phyloP scores from a whole-genome alignment of 1,140 invertebrate genomes.

The Laupala kohalensis region DNA sequence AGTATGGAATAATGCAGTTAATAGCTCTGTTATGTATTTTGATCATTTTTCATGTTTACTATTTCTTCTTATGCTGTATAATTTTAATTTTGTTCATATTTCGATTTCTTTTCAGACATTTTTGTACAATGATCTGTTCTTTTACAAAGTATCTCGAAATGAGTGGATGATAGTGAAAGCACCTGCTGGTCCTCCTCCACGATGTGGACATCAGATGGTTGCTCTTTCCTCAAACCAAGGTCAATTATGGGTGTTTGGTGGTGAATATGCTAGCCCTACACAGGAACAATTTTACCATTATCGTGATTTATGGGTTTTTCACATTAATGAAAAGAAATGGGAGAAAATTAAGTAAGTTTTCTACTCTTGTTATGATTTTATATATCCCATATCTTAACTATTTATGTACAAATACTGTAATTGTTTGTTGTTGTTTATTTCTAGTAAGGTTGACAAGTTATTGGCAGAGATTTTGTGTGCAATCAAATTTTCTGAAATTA shows the following conservation, averaged over 20 bases:
- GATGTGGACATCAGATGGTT: conserved; percentile 77
- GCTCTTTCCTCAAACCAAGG: conserved; percentile 55
- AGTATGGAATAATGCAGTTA: no score
- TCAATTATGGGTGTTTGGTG: conserved; percentile 67
- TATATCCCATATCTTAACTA: no score
- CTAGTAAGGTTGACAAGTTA: no score
- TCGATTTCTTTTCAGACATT: conserved; percentile 63
- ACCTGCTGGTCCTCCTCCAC: conserved; percentile 66
- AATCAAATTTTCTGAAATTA: no score
- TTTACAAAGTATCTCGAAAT: conserved; percentile 69
- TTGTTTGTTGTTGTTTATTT: no score
- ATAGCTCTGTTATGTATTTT: no score
- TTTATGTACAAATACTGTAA: no score
- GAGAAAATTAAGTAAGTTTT: conserved; percentile 59
- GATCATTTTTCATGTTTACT: no score
- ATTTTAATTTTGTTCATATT: no score
- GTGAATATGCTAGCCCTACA: conserved; percentile 79
- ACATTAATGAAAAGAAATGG: conserved; percentile 69
- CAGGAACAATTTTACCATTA: conserved; percentile 92
- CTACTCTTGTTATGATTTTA: neutral
- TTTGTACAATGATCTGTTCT: conserved; percentile 72
- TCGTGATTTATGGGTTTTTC: conserved; percentile 80
- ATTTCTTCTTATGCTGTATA: no score
- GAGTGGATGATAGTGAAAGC: conserved; percentile 69
- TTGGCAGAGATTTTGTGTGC: no score